Percentiles rank a stretch among this genome's conserved stretches.
Conservation (phyloP, 1,140 invertebrate species). For the Gonioctena quinquepunctata region DNA sequence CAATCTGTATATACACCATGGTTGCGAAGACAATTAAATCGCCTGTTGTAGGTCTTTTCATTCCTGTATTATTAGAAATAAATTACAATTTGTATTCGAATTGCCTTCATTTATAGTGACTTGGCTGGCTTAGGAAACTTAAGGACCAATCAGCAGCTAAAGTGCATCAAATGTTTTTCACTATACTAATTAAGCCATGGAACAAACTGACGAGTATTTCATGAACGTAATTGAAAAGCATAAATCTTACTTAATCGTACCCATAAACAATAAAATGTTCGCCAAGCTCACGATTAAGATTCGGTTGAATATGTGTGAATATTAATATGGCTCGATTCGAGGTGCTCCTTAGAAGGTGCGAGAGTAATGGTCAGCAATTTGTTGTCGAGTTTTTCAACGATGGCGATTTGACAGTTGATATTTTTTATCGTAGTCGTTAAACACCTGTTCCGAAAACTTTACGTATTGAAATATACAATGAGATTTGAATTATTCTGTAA, state of each 20-base stretch:
- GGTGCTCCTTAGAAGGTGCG: neutral
- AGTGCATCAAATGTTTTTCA: no score
- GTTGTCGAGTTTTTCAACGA: neutral
- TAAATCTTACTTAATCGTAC: neutral
- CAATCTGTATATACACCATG: no score
- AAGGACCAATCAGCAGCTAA: no score
- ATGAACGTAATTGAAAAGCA: neutral
- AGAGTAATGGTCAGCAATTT: neutral
- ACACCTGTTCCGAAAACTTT: neutral
- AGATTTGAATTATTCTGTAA: neutral
- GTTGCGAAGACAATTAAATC: no score
- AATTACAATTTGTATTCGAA: no score
- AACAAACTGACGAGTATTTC: neutral
- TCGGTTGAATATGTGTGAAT: neutral
- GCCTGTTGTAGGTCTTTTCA: no score
- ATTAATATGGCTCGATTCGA: neutral
- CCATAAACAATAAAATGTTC: neutral
- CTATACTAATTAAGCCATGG: no score
- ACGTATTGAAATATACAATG: neutral
- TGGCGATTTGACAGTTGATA: neutral
- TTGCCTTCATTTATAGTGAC: no score
- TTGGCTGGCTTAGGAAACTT: no score
- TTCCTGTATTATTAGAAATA: no score
- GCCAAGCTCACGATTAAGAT: neutral
- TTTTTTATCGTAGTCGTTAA: neutral